These are phyloP conservation scores for Pogoniulus pusillus DNA, from an alignment of 2,797 vertebrate genomes.

Conservation along the genomic window DNA sequence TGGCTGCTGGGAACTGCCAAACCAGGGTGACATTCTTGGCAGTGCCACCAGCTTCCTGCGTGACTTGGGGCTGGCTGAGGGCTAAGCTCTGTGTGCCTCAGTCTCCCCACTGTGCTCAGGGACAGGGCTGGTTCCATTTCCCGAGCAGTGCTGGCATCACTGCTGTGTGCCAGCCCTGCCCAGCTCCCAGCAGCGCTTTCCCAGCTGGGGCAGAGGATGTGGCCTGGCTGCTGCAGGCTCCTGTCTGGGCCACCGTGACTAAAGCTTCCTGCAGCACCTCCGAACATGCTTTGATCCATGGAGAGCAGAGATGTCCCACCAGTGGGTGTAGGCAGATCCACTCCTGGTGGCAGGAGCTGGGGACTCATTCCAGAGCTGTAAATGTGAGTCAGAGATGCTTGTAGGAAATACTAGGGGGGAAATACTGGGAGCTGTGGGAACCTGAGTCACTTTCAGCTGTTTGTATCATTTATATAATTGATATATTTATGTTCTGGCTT, in stretches of 20 bases:
- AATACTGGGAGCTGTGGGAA: background rate
- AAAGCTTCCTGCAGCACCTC: slow-evolving; percentile 21
- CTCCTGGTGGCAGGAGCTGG: background rate
- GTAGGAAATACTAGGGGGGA: background rate
- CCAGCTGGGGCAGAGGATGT: slow-evolving; percentile 51
- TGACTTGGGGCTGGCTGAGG: background rate
- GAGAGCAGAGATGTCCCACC: background rate
- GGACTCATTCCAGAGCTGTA: background rate
- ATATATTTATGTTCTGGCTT: background rate
- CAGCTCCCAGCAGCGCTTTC: slow-evolving; percentile 29
- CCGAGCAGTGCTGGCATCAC: background rate
- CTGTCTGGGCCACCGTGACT: slow-evolving; percentile 55
- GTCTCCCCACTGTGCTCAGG: background rate
- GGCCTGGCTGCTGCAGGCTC: slow-evolving; percentile 35
- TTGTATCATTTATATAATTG: too few relatives aligned
- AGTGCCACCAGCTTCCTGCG: background rate
- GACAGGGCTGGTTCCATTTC: slow-evolving; percentile 3
- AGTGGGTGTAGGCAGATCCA: background rate
- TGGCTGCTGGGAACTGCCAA: slow-evolving; percentile 9
- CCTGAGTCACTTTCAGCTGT: background rate
- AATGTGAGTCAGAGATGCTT: background rate
- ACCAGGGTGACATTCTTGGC: slow-evolving; percentile 40
- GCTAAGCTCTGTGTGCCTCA: slow-evolving; percentile 40
- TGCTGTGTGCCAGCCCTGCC: too few relatives aligned
- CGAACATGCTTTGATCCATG: background rate